Conservation (phyloP, 2,888 invertebrate genomes). For the Xanthia togata region DNA sequence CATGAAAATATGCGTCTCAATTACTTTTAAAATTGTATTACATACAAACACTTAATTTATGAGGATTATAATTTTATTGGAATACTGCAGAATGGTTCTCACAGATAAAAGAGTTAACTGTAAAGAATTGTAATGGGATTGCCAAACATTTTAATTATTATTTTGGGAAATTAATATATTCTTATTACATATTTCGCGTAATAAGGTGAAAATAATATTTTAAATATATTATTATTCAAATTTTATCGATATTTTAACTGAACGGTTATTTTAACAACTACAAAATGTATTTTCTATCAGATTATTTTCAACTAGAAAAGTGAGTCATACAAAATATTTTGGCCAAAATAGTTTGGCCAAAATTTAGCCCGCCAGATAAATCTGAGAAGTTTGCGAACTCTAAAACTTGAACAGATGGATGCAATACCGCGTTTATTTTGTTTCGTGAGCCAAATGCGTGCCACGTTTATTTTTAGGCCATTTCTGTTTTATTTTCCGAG, state of each 20-base stretch:
- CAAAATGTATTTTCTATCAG: background rate
- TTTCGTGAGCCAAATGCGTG: constrained; percentile 56
- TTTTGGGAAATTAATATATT: background rate
- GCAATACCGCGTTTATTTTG: constrained; percentile 60
- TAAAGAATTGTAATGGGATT: background rate
- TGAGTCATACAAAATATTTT: constrained; percentile 27
- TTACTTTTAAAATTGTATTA: constrained; percentile 6
- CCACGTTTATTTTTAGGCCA: constrained; percentile 54
- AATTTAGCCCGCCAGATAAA: constrained; percentile 42
- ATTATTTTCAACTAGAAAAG: background rate
- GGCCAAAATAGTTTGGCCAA: constrained; percentile 15
- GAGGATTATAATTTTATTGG: background rate
- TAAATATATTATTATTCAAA: background rate
- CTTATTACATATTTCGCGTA: background rate
- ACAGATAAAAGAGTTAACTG: background rate
- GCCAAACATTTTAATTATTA: background rate
- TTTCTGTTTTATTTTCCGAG: constrained; percentile 42
- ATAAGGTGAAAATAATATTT: background rate
- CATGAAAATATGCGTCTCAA: constrained; percentile 17
- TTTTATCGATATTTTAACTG: background rate
- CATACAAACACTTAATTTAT: background rate
- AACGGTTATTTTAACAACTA: background rate
- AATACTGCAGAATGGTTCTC: background rate
- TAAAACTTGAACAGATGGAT: constrained; percentile 57
- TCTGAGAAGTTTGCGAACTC: constrained; percentile 51